Conservation (phyloP, 2,888 invertebrate genomes). For the Athalia cordata region DNA sequence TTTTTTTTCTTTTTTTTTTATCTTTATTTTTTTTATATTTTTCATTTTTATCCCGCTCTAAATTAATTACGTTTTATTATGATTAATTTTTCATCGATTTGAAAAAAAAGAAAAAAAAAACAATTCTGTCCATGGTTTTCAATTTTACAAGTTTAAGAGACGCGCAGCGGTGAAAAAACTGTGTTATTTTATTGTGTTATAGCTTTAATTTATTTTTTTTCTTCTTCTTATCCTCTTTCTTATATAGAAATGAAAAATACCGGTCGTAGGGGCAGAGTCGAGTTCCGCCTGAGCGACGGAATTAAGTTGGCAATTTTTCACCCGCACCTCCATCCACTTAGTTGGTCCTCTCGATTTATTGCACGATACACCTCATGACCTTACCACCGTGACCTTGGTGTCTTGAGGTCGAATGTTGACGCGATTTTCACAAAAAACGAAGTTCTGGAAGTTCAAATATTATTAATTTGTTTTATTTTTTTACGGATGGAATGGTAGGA, state of each 20-base stretch:
- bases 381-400: background rate
- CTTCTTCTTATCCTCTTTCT: background rate
- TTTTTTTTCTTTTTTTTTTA: background rate
- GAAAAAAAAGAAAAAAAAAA: background rate
- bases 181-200: background rate
- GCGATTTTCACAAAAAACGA: too few relatives aligned
- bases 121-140: background rate
- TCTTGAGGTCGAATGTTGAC: background rate
- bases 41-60: background rate
- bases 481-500: too few relatives aligned
- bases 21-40: background rate
- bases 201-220: constrained; percentile 3
- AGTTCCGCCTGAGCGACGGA: too few relatives aligned
- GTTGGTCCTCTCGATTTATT: constrained; percentile 7
- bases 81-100: too few relatives aligned
- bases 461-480: too few relatives aligned
- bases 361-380: background rate
- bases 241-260: background rate
- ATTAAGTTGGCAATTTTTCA: too few relatives aligned
- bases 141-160: too few relatives aligned
- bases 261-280: too few relatives aligned
- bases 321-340: background rate
- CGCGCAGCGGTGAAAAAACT: too few relatives aligned
- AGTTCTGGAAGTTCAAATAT: too few relatives aligned
- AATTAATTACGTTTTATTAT: too few relatives aligned